Evolutionary conservation across 2,797 vertebrate genomes (phyloP).

Genomic region (Hippopotamyrus pictus): DNA sequence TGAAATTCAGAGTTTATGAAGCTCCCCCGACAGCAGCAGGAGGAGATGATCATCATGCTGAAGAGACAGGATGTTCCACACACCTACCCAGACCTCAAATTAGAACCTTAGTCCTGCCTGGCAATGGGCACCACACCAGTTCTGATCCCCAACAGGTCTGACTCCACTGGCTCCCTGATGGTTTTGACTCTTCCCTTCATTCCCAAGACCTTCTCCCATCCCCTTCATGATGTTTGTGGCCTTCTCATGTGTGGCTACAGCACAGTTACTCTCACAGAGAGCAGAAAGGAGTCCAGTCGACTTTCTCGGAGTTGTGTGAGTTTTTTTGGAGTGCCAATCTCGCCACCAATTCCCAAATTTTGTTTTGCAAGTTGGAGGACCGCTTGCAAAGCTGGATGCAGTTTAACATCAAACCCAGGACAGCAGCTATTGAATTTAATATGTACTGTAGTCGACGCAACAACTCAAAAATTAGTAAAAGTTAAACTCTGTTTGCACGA

Average conservation of each 20-base stretch:
- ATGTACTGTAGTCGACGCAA: background rate
- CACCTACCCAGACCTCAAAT: background rate
- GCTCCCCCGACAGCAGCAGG: background rate
- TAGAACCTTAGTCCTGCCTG: background rate
- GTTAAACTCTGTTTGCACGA: background rate
- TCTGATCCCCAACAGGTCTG: background rate
- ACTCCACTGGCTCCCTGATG: background rate
- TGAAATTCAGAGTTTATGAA: background rate
- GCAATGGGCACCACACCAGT: background rate
- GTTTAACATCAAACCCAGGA: background rate
- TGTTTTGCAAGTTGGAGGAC: background rate
- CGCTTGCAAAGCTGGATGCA: background rate
- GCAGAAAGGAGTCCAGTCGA: background rate
- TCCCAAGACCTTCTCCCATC: background rate
- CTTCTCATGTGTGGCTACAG: background rate
- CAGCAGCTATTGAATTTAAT: background rate
- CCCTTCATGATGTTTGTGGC: background rate
- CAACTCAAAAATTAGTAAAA: background rate
- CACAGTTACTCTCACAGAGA: background rate
- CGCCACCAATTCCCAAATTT: background rate
- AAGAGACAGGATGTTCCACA: background rate
- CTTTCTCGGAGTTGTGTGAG: background rate
- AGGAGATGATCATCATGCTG: no score
- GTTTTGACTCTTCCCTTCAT: background rate
- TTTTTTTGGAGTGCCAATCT: background rate